Conservation (phyloP, 2,113 vertebrate genomes). For the Mystacornis crossleyi region DNA sequence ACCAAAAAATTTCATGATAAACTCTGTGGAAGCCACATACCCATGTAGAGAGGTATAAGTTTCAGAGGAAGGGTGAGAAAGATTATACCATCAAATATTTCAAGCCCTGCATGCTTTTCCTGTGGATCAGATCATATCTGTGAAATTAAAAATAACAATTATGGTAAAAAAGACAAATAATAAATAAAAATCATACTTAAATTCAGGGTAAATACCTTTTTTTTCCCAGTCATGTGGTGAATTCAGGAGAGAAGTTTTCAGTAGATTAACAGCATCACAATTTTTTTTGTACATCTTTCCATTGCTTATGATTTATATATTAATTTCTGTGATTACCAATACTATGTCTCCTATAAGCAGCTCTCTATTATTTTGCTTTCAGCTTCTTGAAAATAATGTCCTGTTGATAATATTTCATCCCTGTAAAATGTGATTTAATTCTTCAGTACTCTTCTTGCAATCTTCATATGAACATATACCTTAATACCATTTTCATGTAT, state of each 20-base stretch:
- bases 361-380: neutral
- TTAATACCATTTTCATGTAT: neutral
- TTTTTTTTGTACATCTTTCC: neutral
- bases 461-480: neutral
- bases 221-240: fast-evolving
- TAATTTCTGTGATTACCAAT: neutral
- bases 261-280: neutral
- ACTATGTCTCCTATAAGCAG: neutral
- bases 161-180: neutral
- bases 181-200: neutral
- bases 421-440: neutral
- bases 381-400: neutral
- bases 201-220: neutral
- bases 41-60: neutral
- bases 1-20: neutral
- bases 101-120: neutral
- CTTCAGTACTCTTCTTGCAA: neutral
- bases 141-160: neutral
- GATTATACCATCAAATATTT: neutral
- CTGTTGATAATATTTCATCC: neutral
- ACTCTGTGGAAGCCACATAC: neutral
- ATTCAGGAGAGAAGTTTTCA: neutral
- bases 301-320: neutral
- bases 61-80: neutral
- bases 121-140: neutral